A percentile compares a stretch with the other conserved stretches of the same genome.
Evolutionary conservation across 2,888 invertebrate genomes (phyloP).

Genomic region (Drosophila neonasuta): DNA sequence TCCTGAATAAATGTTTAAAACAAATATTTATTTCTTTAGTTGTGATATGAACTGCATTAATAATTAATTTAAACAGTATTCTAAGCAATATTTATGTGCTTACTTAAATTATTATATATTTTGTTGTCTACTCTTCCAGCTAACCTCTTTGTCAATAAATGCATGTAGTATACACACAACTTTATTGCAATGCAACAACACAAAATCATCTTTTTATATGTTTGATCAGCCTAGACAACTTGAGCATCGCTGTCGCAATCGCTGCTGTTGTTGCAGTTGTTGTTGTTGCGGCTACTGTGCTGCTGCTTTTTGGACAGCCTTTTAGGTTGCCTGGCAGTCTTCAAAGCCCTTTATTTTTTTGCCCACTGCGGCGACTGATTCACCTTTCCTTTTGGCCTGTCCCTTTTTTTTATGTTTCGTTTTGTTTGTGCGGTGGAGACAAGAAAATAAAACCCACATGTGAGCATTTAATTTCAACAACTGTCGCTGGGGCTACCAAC

Average conservation of each 20-base stretch:
- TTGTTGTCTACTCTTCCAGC: background rate
- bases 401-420: background rate
- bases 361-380: slow-evolving; percentile 17
- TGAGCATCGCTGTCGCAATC: slow-evolving; percentile 17
- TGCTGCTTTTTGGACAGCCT: slow-evolving; percentile 2
- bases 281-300: slow-evolving; percentile 41
- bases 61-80: no score
- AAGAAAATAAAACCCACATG: slow-evolving; percentile 78
- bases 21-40: no score
- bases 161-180: slow-evolving; percentile 36
- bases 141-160: slow-evolving; percentile 40
- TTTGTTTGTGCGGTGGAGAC: slow-evolving; percentile 32
- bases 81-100: no score
- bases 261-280: slow-evolving; percentile 2
- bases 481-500: slow-evolving; percentile 71
- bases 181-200: slow-evolving; percentile 47
- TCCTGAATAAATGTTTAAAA: no score
- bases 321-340: slow-evolving; percentile 14
- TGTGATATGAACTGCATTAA: no score
- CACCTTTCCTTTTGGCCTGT: slow-evolving; percentile 30
- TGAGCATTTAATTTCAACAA: slow-evolving; percentile 81
- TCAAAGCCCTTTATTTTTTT: background rate
- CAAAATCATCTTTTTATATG: slow-evolving; percentile 47
- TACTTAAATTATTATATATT: no score
- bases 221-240: slow-evolving; percentile 44